Base-by-base conservation (phyloP, 2,888 invertebrate species). In the Machimus atricapillus region DNA sequence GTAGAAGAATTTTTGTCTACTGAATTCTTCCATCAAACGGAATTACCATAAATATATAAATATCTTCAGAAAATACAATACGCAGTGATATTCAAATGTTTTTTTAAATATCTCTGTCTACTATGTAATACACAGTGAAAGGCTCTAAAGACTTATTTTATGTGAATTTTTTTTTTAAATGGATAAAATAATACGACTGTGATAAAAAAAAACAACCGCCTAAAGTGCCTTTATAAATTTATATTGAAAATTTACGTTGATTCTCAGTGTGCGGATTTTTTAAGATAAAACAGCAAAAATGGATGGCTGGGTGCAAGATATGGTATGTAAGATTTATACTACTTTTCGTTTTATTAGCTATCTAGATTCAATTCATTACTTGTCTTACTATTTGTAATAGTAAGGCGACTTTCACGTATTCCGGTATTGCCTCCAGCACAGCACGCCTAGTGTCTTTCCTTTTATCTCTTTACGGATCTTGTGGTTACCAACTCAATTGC, bases 291-390 rank as follows among this genome's bases (percentile, higher is more conserved):
- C 1, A 5, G 31, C n/a, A 43, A 86, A 56, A 56, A 86, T 86
- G 86, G 86, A 86, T 77, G 37, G 77, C 16, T 86, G 86, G 86
- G 77, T 86, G 58, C 86, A 86, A 74, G 86, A 86, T 86, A 56
- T 86, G 86, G 86, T 86, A 86, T 77, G 86, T 86, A 52, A 16
- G 2, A 66, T 66, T 66, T 66, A 66, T 27, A 27, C 66, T 4
- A 43, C 66, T 66, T 66, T 66, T 66, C 23, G 1, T 12, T 66
- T 52, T 6, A 1, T 34, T 9, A n/a, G 31, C 40, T n/a, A 77
- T 77, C 34, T 12, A n/a, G 7, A 76, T 76, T 76, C 34, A 19
- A 37, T 8, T 76, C 16, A 14, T 19, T 66, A 19, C 23, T 66
- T 19, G 27, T 12, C 23, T 23, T 19, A 66, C 27, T 23, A 19